A percentile compares a stretch with the other conserved stretches of the same genome.
Conservation (phyloP, 2,888 invertebrate species). For the Syrista parreyssii region DNA sequence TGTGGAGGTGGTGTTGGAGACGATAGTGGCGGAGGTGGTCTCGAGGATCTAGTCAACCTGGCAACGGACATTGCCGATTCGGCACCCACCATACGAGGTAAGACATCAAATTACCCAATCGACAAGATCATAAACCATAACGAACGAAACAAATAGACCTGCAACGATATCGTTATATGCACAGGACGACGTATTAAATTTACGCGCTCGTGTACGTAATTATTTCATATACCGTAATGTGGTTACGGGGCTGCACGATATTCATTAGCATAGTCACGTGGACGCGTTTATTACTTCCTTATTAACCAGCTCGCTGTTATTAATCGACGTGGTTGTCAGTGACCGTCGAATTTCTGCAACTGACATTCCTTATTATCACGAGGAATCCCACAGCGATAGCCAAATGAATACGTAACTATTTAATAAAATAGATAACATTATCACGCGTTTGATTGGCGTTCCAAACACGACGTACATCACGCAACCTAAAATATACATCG, state of each 20-base stretch:
- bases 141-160: neutral
- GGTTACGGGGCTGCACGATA: neutral
- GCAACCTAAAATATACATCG: neutral
- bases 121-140: neutral
- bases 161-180: neutral
- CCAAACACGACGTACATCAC: neutral
- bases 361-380: neutral
- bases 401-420: neutral
- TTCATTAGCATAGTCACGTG: neutral
- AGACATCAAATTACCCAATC: constrained; percentile 18
- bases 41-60: constrained; percentile 49
- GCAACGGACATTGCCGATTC: constrained; percentile 46
- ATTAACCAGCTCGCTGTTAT: constrained; percentile 8
- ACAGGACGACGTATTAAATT: neutral
- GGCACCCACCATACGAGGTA: constrained; percentile 53
- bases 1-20: constrained; percentile 27
- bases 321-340: neutral
- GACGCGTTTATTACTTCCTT: constrained; percentile 13
- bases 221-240: neutral
- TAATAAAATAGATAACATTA: neutral
- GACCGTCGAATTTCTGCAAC: neutral
- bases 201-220: constrained; percentile 2
- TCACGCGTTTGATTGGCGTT: neutral
- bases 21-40: constrained; percentile 44
- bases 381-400: neutral